Evolutionary conservation across 2,888 invertebrate species (phyloP), one percentile per base, ranked within the genome.

Genomic region (Pseudococcus viburni): DNA sequence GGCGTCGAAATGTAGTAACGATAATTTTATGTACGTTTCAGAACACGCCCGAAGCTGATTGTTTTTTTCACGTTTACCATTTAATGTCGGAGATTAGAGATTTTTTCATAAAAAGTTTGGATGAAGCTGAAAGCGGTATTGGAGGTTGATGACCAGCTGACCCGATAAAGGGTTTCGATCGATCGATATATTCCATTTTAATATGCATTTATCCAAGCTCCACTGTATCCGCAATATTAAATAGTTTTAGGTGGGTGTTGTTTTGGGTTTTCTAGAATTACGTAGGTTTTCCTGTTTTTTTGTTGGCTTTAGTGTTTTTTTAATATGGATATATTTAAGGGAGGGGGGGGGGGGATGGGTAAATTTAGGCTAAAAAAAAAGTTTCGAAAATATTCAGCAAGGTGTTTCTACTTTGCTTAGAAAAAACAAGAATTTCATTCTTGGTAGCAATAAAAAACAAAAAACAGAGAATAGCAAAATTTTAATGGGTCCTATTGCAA

Each of bases 51-150:
- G 99, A 99, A 92, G 97, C 99, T 0, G 99, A 99, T 91, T 96
- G 98, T 89, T 99, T 99, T 92, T 99, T 98, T 33, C 92, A 98
- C 99, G 91, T 99, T 99, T 92, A 99, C 99, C 5, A 98, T 91
- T 92, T 99, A 86, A 99, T 99, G 99, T 95, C 96, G 0, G 99
- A 99, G 93, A 98, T 99, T 89, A 94, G 99, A 46, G 99, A 99
- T 92, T 97, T 97, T 91, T 99, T 99, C 91, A 99, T 99, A 90
- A 97, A 98, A 91, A 96, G 97, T 0, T 92, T 99, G 90, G 99
- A 99, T 92, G 97, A 98, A 92, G 95, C 97, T 0, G 96, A 96
- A 90, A 95, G 96, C 91, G 98, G 99, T 1, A 97, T 98, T 89
- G 96, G 96, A 94, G 94, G 90, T 95, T 97, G 94, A 99, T 99